Evolutionary conservation across 2,888 invertebrate species (phyloP).

Genomic region (Ormyrus thymus): DNA sequence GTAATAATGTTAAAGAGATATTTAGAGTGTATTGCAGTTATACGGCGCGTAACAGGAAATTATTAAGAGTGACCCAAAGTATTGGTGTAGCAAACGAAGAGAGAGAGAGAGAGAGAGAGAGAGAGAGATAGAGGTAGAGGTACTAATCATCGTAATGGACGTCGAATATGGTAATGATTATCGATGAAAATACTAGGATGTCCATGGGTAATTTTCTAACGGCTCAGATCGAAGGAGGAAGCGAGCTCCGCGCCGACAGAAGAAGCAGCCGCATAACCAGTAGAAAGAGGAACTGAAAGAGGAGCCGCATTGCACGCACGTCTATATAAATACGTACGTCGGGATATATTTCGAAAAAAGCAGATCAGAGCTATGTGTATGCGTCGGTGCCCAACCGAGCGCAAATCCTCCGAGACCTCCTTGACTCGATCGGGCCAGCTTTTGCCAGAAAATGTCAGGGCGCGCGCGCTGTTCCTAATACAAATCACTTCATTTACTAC

Average conservation of each 20-base stretch:
- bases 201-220: constrained; percentile 11
- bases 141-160: constrained; percentile 10
- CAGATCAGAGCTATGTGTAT: not conserved
- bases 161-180: constrained; percentile 4
- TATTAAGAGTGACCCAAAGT: constrained; percentile 7
- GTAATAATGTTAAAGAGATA: no score
- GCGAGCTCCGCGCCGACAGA: not conserved
- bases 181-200: constrained; percentile 3
- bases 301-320: not conserved
- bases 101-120: no score
- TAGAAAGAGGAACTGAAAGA: no score
- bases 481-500: constrained; percentile 2
- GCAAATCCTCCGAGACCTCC: constrained; percentile 15
- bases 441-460: not conserved
- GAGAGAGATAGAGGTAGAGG: no score
- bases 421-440: not conserved
- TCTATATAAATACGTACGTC: not conserved
- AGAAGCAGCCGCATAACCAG: not conserved
- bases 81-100: not conserved
- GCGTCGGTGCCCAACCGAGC: constrained; percentile 9
- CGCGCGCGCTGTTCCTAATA: not conserved
- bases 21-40: constrained; percentile 2
- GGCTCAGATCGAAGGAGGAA: not conserved
- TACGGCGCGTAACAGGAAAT: not conserved
- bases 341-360: not conserved